Base-by-base conservation (phyloP, 2,113 vertebrate species). In the Lamprotornis superbus region DNA sequence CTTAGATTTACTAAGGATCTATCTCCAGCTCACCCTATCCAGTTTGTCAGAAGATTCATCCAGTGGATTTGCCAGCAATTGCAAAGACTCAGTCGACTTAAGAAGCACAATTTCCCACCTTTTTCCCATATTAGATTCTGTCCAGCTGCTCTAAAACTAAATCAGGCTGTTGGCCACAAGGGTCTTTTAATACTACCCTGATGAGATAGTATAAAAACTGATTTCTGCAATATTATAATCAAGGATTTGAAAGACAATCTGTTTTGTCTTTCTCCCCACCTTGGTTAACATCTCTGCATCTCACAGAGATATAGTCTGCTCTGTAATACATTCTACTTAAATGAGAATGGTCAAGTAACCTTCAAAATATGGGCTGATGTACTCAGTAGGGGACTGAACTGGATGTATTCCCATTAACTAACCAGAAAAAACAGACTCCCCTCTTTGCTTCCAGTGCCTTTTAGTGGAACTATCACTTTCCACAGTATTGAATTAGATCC, bases 81-180 rank as follows among this genome's bases (percentile, higher is more conserved):
- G 42, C 27, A 59, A 77, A 78, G 24, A 33, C 28, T 71, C 55
- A 8, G 33, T 44, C 25, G 83, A n/a, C 8, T 53, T 64, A 17
- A 31, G 25, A 50, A 0, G 0, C 22, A 60, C 25, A 4, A 4
- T 73, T 50, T n/a, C 49, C 57, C 24, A 2, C 11, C 63, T 73
- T 55, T 64, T 83, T 24, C 1, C 12, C 1, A 0, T n/a, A 64
- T 50, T 53, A 40, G 20, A 46, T 71, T 87, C 25, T 50, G 2
- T 12, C 30, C 50, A 30, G 7, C 30, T 87, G 68, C 68, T 67
- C 12, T 68, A 60, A 78, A 63, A 84, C 16, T 71, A 67, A 63
- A 35, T 35, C 44, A 59, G 13, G 4, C 21, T 78, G 19, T n/a
- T 79, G 53, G 12, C 39, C 53, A 68, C 65, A 68, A 83, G 31